A percentile compares a stretch with the other conserved stretches of the same genome.
Evolutionary conservation across 2,113 vertebrate species (phyloP).

Genomic region (Pantherophis guttatus): DNA sequence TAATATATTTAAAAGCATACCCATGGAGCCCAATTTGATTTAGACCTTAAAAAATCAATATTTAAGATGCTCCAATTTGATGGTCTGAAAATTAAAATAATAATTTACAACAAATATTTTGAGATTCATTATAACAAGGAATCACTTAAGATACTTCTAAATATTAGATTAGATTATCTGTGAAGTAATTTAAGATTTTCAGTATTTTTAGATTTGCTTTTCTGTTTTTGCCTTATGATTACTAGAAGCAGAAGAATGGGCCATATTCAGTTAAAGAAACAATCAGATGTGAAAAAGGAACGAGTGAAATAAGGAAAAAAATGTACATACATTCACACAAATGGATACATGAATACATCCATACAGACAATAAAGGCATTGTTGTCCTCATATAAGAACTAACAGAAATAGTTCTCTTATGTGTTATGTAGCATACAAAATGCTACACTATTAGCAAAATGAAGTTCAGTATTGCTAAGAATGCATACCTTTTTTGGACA

Average conservation of each 20-base stretch:
- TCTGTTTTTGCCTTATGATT: conserved; percentile 20
- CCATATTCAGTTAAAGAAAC: conserved; percentile 35
- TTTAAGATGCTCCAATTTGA: neutral
- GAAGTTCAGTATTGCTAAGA: neutral
- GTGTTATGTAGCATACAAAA: neutral
- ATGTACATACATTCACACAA: conserved; percentile 7
- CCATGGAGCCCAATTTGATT: conserved; percentile 21
- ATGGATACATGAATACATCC: conserved; percentile 18
- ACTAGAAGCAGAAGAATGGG: conserved; percentile 30
- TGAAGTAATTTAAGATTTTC: conserved; percentile 19
- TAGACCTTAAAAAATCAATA: neutral
- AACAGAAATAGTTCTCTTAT: conserved; percentile 4
- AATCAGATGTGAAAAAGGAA: conserved; percentile 25
- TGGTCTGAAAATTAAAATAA: neutral
- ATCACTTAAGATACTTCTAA: conserved; percentile 9
- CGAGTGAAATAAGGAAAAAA: conserved; percentile 32
- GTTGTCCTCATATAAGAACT: conserved; percentile 17
- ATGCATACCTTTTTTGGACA: neutral
- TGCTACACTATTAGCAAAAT: conserved; percentile 11
- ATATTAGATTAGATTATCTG: neutral
- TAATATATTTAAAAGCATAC: conserved; percentile 2
- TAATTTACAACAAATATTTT: neutral
- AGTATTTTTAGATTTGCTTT: neutral
- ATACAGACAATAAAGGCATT: neutral
- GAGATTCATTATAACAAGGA: conserved; percentile 5